A percentile compares a stretch with the other conserved stretches of the same genome.
Conservation (phyloP, 2,888 invertebrate species). For the Andricus quercusramuli region DNA sequence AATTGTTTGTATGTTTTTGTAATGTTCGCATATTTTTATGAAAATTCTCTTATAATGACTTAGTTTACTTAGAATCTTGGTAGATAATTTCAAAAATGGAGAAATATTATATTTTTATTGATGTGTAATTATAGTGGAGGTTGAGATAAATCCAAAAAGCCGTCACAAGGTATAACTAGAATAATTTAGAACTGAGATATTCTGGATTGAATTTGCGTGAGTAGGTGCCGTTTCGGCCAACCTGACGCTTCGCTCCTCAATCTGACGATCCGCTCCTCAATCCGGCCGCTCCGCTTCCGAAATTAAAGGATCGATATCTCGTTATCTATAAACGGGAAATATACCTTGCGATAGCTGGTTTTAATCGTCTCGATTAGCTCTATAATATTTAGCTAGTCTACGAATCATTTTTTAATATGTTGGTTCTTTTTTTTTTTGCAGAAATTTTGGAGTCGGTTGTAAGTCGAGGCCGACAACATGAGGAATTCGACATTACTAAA, state of each 20-base stretch:
- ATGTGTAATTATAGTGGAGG: not conserved
- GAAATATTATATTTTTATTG: not conserved
- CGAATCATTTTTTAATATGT: constrained; percentile 3
- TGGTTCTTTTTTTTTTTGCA: constrained; percentile 58
- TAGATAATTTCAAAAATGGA: not conserved
- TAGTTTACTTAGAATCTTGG: not conserved
- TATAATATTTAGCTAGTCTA: not conserved
- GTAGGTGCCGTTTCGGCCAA: not conserved
- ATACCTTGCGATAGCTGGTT: not conserved
- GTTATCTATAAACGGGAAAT: not conserved
- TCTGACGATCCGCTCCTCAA: not conserved
- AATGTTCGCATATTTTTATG: no score
- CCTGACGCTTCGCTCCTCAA: not conserved
- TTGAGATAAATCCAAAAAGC: not conserved
- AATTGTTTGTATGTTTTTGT: not conserved
- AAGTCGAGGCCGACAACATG: constrained; percentile 72
- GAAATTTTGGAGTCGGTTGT: constrained; percentile 53
- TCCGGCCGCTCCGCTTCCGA: not conserved
- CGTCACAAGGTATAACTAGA: not conserved
- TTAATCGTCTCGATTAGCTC: not conserved
- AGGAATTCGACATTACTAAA: constrained; percentile 81
- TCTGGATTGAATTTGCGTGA: not conserved
- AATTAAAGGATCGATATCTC: not conserved
- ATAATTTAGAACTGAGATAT: not conserved
- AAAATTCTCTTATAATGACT: not conserved